These are phyloP conservation scores for Cepphus grylle DNA, from an alignment of 2,113 vertebrate species.

Conservation along the genomic window DNA sequence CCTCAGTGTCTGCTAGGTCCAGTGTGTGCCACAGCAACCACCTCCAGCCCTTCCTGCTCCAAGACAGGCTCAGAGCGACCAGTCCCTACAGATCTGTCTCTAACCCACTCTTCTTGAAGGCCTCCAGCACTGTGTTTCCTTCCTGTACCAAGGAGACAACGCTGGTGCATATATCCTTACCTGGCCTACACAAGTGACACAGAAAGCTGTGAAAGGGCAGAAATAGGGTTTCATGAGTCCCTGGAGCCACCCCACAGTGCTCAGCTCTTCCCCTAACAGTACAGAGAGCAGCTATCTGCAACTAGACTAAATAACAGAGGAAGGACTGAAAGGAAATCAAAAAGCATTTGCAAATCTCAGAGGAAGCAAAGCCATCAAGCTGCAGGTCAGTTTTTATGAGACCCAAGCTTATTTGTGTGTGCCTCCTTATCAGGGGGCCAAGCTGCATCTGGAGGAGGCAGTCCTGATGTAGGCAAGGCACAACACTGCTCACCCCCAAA, in stretches of 20 bases:
- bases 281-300: background rate
- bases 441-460: background rate
- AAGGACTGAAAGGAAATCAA: background rate
- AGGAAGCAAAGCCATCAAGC: background rate
- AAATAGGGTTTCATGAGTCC: accelerated
- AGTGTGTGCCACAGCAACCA: accelerated
- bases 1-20: background rate
- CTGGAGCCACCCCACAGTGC: background rate
- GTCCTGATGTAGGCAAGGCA: background rate
- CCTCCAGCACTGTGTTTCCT: background rate
- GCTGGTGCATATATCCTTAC: background rate
- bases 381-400: background rate
- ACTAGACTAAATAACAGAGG: background rate
- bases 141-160: accelerated
- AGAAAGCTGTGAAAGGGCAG: background rate
- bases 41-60: background rate
- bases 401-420: background rate
- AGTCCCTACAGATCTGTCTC: background rate
- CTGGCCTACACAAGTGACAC: background rate
- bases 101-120: background rate
- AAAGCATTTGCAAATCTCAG: background rate
- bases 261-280: background rate
- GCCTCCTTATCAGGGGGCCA: background rate
- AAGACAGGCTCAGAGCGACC: background rate
- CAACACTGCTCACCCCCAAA: background rate